A percentile compares a stretch with the other conserved stretches of the same genome.
These are phyloP conservation scores for Octonoba sinensis DNA, from an alignment of 2,888 invertebrate genomes.

Conservation along the genomic window DNA sequence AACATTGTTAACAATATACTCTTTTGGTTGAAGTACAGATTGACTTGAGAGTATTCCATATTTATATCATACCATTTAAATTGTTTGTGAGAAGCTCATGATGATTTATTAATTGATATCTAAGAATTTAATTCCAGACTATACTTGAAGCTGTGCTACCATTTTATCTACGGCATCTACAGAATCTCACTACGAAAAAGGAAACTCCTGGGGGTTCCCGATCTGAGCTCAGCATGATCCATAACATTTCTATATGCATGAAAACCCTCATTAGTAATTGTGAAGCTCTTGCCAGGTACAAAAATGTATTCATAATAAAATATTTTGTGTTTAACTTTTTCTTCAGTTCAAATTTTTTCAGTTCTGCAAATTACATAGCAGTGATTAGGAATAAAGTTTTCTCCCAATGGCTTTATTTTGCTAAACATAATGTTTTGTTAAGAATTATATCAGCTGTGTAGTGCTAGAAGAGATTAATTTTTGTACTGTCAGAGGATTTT, in stretches of 20 bases:
- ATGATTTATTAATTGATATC: not conserved
- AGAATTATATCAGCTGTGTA: not conserved
- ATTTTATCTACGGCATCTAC: conserved; percentile 93
- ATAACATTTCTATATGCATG: conserved; percentile 92
- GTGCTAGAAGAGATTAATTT: no score
- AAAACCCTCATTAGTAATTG: conserved; percentile 96
- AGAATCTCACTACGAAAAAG: conserved; percentile 86
- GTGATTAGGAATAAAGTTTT: not conserved
- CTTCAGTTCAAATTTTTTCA: not conserved
- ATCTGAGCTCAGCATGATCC: conserved; percentile 92
- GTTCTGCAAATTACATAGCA: not conserved
- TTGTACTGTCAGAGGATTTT: no score
- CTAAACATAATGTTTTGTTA: not conserved
- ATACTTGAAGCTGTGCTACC: conserved; percentile 97
- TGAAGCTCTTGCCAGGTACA: conserved; percentile 92
- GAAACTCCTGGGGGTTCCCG: conserved; percentile 81
- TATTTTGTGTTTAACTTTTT: conserved; percentile 3
- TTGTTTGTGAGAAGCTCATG: no score
- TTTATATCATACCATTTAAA: no score
- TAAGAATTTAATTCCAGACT: conserved; percentile 75
- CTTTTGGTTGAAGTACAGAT: no score
- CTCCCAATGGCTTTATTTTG: not conserved
- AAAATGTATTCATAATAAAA: not conserved
- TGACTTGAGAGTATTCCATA: no score
- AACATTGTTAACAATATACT: no score